Percentiles rank a stretch among this genome's conserved stretches.
These are phyloP conservation scores for Falco novaeseelandiae DNA, from an alignment of 2,797 vertebrate genomes.

Conservation along the genomic window DNA sequence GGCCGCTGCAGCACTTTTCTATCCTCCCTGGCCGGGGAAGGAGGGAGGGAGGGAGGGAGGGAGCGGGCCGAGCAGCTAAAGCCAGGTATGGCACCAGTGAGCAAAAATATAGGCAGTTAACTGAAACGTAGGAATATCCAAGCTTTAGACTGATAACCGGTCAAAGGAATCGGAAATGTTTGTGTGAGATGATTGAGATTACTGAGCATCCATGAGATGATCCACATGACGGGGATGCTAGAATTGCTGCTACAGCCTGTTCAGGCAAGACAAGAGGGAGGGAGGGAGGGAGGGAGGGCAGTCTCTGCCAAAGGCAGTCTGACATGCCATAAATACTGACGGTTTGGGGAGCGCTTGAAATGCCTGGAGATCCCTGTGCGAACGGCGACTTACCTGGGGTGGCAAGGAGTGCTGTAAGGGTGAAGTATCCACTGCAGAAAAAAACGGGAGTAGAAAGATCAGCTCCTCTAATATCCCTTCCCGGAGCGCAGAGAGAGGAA, in stretches of 20 bases:
- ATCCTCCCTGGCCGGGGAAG: background rate
- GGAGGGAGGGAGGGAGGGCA: background rate
- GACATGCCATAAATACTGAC: background rate
- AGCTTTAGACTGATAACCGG: background rate
- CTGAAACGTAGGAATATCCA: background rate
- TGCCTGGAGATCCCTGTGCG: background rate
- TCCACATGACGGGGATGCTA: background rate
- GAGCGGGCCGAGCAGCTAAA: background rate
- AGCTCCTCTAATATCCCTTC: background rate
- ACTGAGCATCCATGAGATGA: background rate
- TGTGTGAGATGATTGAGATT: background rate
- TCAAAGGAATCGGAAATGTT: background rate
- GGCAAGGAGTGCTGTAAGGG: background rate
- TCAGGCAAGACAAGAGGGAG: background rate
- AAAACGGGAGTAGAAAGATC: background rate
- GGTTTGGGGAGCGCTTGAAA: background rate
- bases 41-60: background rate
- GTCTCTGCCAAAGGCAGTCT: background rate
- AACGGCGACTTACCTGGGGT: background rate
- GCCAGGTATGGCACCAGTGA: background rate
- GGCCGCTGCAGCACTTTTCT: conserved; percentile 1
- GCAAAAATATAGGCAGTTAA: background rate
- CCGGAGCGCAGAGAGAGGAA: background rate
- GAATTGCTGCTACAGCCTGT: background rate
- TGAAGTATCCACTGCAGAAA: background rate